These are phyloP conservation scores for Camelus bactrianus DNA, from an alignment of 2,113 vertebrate species.

Conservation along the genomic window DNA sequence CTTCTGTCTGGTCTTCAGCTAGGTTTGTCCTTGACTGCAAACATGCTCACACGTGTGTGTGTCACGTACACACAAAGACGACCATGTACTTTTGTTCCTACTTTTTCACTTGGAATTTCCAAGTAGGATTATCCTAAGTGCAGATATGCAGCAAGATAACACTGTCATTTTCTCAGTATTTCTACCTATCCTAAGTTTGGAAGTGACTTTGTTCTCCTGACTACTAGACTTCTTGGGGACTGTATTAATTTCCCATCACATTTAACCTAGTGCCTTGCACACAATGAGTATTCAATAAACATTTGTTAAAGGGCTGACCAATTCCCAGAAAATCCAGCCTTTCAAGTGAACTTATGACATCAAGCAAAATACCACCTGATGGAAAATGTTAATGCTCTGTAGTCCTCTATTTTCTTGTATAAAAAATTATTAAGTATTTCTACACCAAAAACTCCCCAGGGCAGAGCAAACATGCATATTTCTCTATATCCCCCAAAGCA, in stretches of 20 bases:
- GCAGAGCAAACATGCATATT: slow-evolving; percentile 57
- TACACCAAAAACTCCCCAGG: slow-evolving; percentile 72
- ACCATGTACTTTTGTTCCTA: rapidly evolving
- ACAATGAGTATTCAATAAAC: not conserved
- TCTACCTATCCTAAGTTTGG: not conserved
- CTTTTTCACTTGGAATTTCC: not conserved
- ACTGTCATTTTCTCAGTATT: not conserved
- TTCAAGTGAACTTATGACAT: not conserved
- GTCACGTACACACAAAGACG: not conserved
- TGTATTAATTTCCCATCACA: not conserved
- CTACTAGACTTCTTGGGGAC: not conserved
- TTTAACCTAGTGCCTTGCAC: not conserved
- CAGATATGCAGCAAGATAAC: not conserved
- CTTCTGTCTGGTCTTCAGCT: not conserved
- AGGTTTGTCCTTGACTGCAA: not conserved
- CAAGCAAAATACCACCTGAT: not conserved
- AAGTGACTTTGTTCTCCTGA: not conserved
- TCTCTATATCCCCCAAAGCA: slow-evolving; percentile 66
- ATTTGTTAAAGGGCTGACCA: not conserved
- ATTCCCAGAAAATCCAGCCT: slow-evolving; percentile 39
- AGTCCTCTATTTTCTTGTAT: slow-evolving; percentile 24
- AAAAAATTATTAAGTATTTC: slow-evolving; percentile 75
- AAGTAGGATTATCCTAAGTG: not conserved
- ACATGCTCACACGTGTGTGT: not conserved
- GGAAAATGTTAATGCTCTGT: slow-evolving; percentile 38